Base-by-base conservation (phyloP, 2,797 vertebrate genomes). In the Betta splendens region DNA sequence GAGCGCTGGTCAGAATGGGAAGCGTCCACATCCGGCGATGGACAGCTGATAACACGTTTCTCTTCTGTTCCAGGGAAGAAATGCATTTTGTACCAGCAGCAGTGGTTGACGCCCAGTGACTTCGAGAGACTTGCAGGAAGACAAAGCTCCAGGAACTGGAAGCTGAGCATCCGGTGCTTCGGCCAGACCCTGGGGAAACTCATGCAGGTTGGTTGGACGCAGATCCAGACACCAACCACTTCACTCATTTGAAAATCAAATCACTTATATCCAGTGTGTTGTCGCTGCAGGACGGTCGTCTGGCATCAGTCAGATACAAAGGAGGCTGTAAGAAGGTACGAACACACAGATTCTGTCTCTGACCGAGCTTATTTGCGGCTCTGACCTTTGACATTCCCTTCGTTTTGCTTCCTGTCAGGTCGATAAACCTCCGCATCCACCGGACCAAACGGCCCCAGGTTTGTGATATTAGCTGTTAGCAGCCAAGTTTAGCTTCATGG, bases 41-140 rank as follows among this genome's bases (percentile, higher is more conserved):
- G n/a, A 12, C 13, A 46, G 13, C 6, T 12, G 1, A 11, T 11
- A 1, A 6, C 5, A 7, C 13, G 28, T 28, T 28, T 8, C 26
- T 4, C 71, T 1, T 15, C 15, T 45, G 21, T 74, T 69, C 43
- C 46, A 92, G 91, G 89, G 5, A 46, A 83, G 2, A 45, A 38
- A 51, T 91, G 90, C 59, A 87, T 93, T 40, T 0, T 23, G 4
- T 61, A 40, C 0, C 0, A 71, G 0, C 51, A 16, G 1, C 1
- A 5, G 11, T 91, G 89, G 91, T 85, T 83, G 23, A 74, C 71
- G 23, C 89, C 90, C 0, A 0, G 0, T 37, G 66, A 53, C 5
- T 93, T 93, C 83, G 82, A 92, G 69, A 73, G 1, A 20, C 64
- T 72, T 35, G 83, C 38, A 1, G 90, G 87, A 7, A 92, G 61